Evolutionary conservation across 2,113 vertebrate genomes (phyloP).

Genomic region (Pantherophis guttatus): DNA sequence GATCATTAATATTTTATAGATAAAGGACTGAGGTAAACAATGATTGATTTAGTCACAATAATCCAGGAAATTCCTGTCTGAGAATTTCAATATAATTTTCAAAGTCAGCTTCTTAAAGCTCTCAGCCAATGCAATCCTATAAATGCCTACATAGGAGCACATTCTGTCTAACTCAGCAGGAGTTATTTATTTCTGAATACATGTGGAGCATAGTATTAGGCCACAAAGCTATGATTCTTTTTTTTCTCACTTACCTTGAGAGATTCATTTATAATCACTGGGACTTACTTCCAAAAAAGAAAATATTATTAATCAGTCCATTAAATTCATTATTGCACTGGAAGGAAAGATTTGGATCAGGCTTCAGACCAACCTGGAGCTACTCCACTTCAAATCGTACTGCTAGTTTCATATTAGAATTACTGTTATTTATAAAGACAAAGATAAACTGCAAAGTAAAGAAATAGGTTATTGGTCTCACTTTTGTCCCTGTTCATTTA

Average conservation of each 20-base stretch:
- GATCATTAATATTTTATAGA: neutral
- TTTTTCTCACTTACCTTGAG: neutral
- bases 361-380: slow-evolving; percentile 11
- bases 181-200: neutral
- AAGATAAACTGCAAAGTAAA: slow-evolving; percentile 19
- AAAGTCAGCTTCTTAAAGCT: neutral
- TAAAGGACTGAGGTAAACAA: neutral
- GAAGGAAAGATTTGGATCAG: neutral
- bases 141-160: no score
- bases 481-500: neutral
- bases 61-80: neutral
- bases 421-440: neutral
- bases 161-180: neutral
- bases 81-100: neutral
- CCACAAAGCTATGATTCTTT: neutral
- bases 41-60: neutral
- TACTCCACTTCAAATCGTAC: slow-evolving; percentile 23
- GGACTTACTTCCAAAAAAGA: neutral
- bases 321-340: no score
- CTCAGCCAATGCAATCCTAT: neutral
- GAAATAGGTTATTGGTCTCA: slow-evolving; percentile 3
- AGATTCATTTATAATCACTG: neutral
- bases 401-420: neutral
- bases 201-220: neutral
- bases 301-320: neutral